phyloP scores from a whole-genome alignment of 92 coral and sea anemone species.

The Palythoa grandis region DNA sequence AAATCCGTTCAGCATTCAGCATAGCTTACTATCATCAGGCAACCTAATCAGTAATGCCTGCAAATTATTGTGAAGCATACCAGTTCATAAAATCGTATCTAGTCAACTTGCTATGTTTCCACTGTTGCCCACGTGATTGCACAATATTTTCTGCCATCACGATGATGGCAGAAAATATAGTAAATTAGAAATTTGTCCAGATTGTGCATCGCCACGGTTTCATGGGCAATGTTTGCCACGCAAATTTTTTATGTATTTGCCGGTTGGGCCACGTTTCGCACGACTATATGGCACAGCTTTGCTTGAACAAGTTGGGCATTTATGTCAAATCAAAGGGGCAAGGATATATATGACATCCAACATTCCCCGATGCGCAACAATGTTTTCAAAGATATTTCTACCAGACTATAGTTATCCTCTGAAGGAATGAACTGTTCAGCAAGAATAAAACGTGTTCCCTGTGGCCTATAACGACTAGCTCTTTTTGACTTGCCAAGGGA shows the following conservation, averaged over 20 bases:
- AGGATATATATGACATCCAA: conserved; percentile 35
- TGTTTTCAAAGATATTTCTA: neutral
- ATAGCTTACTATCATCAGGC: conserved; percentile 9
- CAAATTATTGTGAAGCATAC: conserved; percentile 29
- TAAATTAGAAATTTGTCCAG: conserved; percentile 19
- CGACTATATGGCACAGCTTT: conserved; percentile 46
- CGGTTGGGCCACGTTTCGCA: conserved; percentile 36
- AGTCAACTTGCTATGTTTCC: conserved; percentile 22
- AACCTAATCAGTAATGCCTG: conserved; percentile 1
- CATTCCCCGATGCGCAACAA: conserved; percentile 39
- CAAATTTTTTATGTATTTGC: conserved; percentile 42
- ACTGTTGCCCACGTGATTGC: conserved; percentile 52
- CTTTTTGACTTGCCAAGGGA: conserved; percentile 38
- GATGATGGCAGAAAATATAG: conserved; percentile 21
- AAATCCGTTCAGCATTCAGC: conserved; percentile 5
- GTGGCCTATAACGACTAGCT: conserved; percentile 50
- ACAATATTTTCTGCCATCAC: conserved; percentile 16
- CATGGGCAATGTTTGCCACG: conserved; percentile 1
- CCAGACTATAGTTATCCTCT: conserved; percentile 12
- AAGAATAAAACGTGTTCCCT: conserved; percentile 46
- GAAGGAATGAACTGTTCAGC: conserved; percentile 43
- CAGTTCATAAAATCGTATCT: conserved; percentile 33
- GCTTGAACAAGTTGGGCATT: conserved; percentile 48
- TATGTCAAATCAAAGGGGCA: neutral
- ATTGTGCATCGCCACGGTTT: conserved; percentile 19